Conservation (phyloP, 2,113 vertebrate species). For the Patagioenas fasciata region DNA sequence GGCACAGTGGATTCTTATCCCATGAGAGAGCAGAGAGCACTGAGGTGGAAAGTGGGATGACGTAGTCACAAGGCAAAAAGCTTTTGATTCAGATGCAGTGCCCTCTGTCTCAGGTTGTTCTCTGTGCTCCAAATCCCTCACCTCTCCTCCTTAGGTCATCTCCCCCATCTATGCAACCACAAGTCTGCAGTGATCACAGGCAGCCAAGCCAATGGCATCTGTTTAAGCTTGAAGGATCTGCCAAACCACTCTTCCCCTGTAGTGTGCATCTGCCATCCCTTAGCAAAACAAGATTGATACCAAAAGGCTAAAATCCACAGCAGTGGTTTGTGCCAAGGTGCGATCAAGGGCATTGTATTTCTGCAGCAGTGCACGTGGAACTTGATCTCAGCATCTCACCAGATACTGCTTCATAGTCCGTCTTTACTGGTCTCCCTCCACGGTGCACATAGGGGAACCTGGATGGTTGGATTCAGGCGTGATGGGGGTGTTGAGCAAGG, state of each 20-base stretch:
- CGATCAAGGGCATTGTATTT: not conserved
- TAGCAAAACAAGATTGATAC: not conserved
- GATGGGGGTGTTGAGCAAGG: not conserved
- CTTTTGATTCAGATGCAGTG: not conserved
- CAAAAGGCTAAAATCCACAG: not conserved
- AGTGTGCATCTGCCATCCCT: not conserved
- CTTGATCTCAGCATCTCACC: accelerated
- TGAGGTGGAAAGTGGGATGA: not conserved
- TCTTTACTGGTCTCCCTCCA: not conserved
- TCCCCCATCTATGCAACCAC: not conserved
- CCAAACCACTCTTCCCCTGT: not conserved
- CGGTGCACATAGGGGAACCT: not conserved
- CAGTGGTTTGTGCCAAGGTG: not conserved
- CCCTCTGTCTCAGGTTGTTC: not conserved
- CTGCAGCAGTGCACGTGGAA: not conserved
- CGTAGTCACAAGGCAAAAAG: not conserved
- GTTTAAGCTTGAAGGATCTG: not conserved
- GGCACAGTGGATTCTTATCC: not conserved
- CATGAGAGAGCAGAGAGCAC: not conserved
- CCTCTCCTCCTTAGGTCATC: not conserved
- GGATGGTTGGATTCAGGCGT: not conserved
- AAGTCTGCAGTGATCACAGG: not conserved
- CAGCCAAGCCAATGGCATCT: not conserved
- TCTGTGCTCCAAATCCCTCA: not conserved
- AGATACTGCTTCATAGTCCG: accelerated